These are phyloP conservation scores for Tipula vernalis DNA, from an alignment of 2,888 invertebrate species.

Conservation along the genomic window DNA sequence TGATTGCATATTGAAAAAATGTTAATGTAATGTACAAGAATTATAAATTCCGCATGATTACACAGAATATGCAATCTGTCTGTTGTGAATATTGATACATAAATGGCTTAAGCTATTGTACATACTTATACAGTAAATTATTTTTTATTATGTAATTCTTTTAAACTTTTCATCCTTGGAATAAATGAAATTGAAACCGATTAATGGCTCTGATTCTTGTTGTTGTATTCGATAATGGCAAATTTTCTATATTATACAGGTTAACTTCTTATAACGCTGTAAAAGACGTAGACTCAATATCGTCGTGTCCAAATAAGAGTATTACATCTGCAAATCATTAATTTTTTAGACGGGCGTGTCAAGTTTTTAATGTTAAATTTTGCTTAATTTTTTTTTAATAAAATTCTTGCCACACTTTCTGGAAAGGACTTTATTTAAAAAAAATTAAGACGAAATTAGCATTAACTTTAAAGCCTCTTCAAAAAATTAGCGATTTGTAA, in stretches of 20 bases:
- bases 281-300: no score
- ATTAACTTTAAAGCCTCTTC: no score
- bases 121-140: neutral
- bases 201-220: neutral
- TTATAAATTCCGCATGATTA: neutral
- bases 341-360: no score
- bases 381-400: no score
- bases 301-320: no score
- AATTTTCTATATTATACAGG: neutral
- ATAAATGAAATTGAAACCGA: neutral
- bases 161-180: neutral
- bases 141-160: neutral
- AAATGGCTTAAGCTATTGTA: neutral
- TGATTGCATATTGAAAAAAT: neutral
- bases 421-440: no score
- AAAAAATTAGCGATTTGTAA: no score
- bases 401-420: no score
- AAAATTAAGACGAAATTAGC: no score
- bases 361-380: no score
- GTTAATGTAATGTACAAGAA: neutral
- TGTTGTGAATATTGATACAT: neutral
- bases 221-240: neutral
- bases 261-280: neutral
- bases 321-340: no score
- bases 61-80: neutral